These are phyloP conservation scores for Spizella passerina DNA, from an alignment of 2,797 vertebrate species.

Conservation along the genomic window DNA sequence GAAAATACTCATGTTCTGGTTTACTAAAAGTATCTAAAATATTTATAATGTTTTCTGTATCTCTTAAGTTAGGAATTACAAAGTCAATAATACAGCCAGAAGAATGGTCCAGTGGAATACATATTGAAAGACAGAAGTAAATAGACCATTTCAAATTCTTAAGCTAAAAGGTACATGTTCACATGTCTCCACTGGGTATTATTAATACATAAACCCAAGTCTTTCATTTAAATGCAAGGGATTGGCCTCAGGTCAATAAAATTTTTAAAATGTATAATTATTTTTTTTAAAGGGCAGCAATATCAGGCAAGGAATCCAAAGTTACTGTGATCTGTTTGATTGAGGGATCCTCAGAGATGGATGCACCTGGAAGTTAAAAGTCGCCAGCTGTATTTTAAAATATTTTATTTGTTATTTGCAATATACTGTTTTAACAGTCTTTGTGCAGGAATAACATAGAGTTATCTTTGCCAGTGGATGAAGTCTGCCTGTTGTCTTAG, in stretches of 20 bases:
- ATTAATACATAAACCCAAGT: not conserved
- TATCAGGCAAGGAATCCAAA: not conserved
- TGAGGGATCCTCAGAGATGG: not conserved
- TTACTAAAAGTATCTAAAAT: not conserved
- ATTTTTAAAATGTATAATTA: rapidly evolving
- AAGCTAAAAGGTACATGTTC: not conserved
- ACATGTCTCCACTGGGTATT: not conserved
- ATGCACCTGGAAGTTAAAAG: not conserved
- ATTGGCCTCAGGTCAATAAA: not conserved
- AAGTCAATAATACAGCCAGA: not conserved
- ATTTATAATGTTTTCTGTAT: not conserved
- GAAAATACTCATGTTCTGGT: not conserved
- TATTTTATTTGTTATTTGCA: not conserved
- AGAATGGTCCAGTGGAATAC: not conserved
- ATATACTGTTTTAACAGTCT: not conserved
- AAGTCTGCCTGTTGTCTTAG: not conserved
- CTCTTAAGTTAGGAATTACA: not conserved
- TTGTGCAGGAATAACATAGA: not conserved
- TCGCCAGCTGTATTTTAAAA: not conserved
- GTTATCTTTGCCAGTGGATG: not conserved
- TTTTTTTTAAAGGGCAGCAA: not conserved
- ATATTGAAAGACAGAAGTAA: not conserved
- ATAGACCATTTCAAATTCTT: not conserved
- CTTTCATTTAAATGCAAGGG: not conserved
- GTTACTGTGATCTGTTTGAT: not conserved